Evolutionary conservation across 2,113 vertebrate genomes (phyloP), one percentile per base, ranked within the genome.

Genomic region (Macheiramphus alcinus): DNA sequence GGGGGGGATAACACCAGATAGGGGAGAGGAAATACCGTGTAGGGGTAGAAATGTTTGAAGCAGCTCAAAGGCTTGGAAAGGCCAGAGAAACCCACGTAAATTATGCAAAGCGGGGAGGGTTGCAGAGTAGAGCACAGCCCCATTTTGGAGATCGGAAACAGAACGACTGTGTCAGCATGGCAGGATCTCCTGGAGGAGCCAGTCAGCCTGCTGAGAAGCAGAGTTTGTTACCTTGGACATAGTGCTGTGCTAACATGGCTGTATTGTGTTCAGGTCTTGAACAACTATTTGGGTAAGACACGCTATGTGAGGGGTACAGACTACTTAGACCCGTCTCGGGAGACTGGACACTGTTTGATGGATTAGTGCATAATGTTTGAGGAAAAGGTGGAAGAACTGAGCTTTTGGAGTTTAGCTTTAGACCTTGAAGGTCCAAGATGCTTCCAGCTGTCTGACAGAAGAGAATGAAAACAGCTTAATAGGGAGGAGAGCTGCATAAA

Each of bases 61-160:
- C 13, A 82, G 5, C n/a, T 40, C 19, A 68, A 63, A 78, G 23
- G 11, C 32, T n/a, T 18, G 27, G 48, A 63, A 82, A 78, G 21
- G 13, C 21, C 23, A 3, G 40, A 86, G 55, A 79, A 92, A 59
- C 18, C 18, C 53, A 40, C 0, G 1, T 42, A 47, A 53, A 13
- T 73, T 29, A 42, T 29, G 23, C 36, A 52, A 76, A 58, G 55
- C 47, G 26, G 29, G 16, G 8, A 81, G 6, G 15, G 48, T 38
- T n/a, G 31, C 7, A 36, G 14, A 21, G 63, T 13, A 50, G 25
- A 80, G 9, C 20, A 40, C 12, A 53, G 48, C 8, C 20, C 40
- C 1, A 0, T 10, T 62, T 72, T 47, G 59, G 67, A 80, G 34
- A 27, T 1, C 0, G 3, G 42, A 81, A 31, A 16, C 36, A 76